These are phyloP conservation scores for Tor tambroides DNA, from an alignment of 2,113 vertebrate species.

Conservation along the genomic window DNA sequence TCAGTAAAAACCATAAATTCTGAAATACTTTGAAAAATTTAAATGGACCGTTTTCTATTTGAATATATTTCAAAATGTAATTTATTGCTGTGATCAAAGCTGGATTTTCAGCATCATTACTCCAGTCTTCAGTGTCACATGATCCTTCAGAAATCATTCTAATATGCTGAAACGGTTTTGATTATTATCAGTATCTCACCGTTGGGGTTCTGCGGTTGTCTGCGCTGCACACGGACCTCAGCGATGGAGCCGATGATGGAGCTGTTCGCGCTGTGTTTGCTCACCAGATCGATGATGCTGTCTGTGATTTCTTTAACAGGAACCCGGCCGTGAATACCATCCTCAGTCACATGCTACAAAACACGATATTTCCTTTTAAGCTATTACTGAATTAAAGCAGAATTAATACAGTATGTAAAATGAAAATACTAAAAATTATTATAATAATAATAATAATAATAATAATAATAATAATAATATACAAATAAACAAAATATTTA, in stretches of 20 bases:
- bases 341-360: constrained; percentile 80
- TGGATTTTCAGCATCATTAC: background rate
- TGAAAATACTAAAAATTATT: background rate
- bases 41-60: background rate
- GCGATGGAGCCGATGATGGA: constrained; percentile 82
- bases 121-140: background rate
- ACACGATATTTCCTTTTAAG: background rate
- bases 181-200: constrained; percentile 54
- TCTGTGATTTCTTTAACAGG: constrained; percentile 86
- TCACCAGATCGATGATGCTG: constrained; percentile 85
- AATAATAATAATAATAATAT: constrained; percentile 15
- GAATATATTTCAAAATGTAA: background rate
- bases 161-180: background rate
- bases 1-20: background rate
- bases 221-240: constrained; percentile 84
- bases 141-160: background rate
- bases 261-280: constrained; percentile 83
- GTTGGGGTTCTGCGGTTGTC: constrained; percentile 46
- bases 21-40: no score
- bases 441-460: no score
- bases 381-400: background rate
- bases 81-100: background rate
- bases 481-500: background rate
- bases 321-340: constrained; percentile 75
- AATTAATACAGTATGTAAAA: background rate